These are phyloP conservation scores for Rhabdomys pumilio DNA, from an alignment of 2,797 vertebrate genomes.

Conservation along the genomic window DNA sequence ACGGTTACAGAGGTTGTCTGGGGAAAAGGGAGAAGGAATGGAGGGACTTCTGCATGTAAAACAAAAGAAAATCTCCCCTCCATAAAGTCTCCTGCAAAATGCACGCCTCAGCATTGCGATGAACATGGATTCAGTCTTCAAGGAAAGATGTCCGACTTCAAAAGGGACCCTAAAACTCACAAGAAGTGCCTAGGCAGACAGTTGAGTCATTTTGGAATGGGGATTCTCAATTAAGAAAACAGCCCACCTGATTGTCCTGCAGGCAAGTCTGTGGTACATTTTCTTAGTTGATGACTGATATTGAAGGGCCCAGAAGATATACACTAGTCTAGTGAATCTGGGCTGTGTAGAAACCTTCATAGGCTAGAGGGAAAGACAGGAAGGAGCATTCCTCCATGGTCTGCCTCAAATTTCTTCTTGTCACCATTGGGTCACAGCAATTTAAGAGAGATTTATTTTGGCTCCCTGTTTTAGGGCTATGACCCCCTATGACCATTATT, in stretches of 20 bases:
- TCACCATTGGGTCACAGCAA: background rate
- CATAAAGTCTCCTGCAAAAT: background rate
- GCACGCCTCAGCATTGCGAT: rapidly evolving
- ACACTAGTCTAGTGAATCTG: background rate
- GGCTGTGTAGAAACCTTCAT: background rate
- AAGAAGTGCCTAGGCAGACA: background rate
- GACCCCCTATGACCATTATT: background rate
- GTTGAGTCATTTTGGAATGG: background rate
- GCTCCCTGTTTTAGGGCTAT: background rate
- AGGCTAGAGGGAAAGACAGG: background rate
- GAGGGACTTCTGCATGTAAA: no score
- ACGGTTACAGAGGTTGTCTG: background rate
- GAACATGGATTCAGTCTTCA: background rate
- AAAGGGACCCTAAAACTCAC: background rate
- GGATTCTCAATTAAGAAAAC: background rate
- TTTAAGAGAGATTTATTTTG: background rate
- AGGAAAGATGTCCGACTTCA: background rate
- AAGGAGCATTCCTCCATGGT: background rate
- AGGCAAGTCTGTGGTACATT: background rate
- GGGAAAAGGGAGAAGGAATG: no score
- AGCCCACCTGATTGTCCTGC: background rate
- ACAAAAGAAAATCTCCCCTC: background rate
- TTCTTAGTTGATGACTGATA: background rate
- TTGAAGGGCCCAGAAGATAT: background rate
- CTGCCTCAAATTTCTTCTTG: background rate